phyloP scores from a whole-genome alignment of 2,113 vertebrate species.

The Phalacrocorax carbo region DNA sequence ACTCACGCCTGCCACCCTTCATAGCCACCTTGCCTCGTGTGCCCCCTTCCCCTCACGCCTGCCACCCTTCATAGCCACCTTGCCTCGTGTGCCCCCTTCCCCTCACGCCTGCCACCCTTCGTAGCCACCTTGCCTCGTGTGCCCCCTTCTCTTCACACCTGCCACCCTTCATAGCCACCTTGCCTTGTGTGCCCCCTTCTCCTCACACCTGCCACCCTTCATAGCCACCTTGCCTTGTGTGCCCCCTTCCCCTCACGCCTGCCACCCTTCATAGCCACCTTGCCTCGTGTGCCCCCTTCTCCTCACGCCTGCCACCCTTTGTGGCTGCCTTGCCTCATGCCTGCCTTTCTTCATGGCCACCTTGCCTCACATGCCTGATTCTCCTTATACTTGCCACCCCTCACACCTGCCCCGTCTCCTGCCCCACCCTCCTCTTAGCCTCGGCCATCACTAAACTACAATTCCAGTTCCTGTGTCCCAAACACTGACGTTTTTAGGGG shows the following conservation, averaged over 20 bases:
- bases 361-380: rapidly evolving
- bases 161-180: neutral
- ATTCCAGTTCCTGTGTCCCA: rapidly evolving
- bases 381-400: neutral
- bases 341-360: neutral
- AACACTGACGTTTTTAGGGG: rapidly evolving
- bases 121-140: neutral
- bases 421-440: neutral
- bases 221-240: neutral
- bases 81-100: neutral
- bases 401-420: neutral
- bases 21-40: neutral
- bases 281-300: neutral
- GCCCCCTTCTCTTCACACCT: neutral
- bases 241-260: neutral
- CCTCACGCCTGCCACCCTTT: neutral
- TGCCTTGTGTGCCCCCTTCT: neutral
- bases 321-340: neutral
- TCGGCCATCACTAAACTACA: neutral
- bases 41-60: neutral
- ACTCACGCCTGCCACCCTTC: neutral
- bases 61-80: neutral
- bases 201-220: neutral
- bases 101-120: neutral
- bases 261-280: neutral